Evolutionary conservation across 1,140 invertebrate species (phyloP), one percentile per base, ranked within the genome.

Genomic region (Physella acuta): DNA sequence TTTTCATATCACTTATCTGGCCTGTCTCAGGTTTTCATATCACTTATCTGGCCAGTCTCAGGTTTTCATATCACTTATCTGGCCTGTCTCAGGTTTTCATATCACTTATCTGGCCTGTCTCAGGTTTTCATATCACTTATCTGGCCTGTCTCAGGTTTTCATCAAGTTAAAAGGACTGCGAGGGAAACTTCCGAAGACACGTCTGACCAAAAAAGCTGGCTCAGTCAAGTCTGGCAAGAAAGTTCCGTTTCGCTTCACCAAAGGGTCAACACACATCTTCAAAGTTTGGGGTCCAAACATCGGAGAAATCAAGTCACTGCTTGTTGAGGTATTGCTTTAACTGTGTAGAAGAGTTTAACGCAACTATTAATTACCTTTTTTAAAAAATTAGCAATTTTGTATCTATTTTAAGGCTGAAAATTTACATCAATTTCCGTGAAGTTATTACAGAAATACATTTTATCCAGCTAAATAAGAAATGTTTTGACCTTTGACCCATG

Each of bases 241-340:
- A 49, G 79, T 79, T 0, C 53, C 77, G 11, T 83, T 83, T 70
- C 77, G 76, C 60, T 85, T 85, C 70, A 72, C 76, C 28, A 79
- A 77, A 62, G 83, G 82, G 11, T 79, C 82, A 14, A 83, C 82
- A 24, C 80, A 85, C 68, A 73, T 80, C 16, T 85, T 85, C 68
- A 83, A 83, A 71, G 73, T 85, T 53, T 74, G 73, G 36, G 80
- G 77, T n/a, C 75, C 76, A 26, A 81, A 85, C 69, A 72, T 85
- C 33, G 84, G 84, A 37, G 76, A 83, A 60, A 53, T 85, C 3
- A 78, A 79, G 60, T 84, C 82, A 20, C 71, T 84, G 30, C 60
- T 78, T 58, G 71, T 85, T 58, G 83, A 85, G 80, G 83, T 84
- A 65, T 65, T 34, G 16, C 26, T 55, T n/a, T 55, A n/a, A n/a